These are phyloP conservation scores for Chelonus formosanus DNA, from an alignment of 2,888 invertebrate genomes.

Conservation along the genomic window DNA sequence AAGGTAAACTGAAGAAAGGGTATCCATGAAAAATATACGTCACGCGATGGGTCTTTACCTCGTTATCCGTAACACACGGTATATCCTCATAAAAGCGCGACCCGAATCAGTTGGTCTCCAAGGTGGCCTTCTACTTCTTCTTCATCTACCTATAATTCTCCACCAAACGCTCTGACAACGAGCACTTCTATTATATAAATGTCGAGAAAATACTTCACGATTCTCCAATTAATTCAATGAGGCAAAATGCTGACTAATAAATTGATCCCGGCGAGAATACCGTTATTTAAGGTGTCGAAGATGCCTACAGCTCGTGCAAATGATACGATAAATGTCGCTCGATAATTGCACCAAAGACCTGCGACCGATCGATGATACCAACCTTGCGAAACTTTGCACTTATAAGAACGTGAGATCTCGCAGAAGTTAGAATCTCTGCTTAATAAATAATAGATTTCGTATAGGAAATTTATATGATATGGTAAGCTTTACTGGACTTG, in stretches of 20 bases:
- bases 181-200: constrained; percentile 8
- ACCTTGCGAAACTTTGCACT: too few relatives aligned
- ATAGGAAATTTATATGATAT: too few relatives aligned
- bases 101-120: constrained; percentile 52
- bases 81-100: constrained; percentile 48
- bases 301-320: constrained; percentile 12
- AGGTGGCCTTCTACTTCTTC: too few relatives aligned
- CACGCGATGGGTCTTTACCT: constrained; percentile 53
- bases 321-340: constrained; percentile 25
- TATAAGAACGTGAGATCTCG: too few relatives aligned
- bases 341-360: constrained; percentile 19
- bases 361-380: constrained; percentile 13
- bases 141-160: neutral
- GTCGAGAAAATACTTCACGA: constrained; percentile 19
- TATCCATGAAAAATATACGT: constrained; percentile 57
- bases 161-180: too few relatives aligned
- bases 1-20: constrained; percentile 49
- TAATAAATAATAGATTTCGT: too few relatives aligned
- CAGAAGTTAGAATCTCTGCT: too few relatives aligned
- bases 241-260: constrained; percentile 11
- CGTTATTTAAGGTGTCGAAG: constrained; percentile 23
- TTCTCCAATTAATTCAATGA: constrained; percentile 18
- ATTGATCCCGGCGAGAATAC: constrained; percentile 10
- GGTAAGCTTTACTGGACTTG: too few relatives aligned
- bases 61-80: constrained; percentile 9